phyloP scores from a whole-genome alignment of 2,888 invertebrate genomes.

The Standfussiana lucernea region DNA sequence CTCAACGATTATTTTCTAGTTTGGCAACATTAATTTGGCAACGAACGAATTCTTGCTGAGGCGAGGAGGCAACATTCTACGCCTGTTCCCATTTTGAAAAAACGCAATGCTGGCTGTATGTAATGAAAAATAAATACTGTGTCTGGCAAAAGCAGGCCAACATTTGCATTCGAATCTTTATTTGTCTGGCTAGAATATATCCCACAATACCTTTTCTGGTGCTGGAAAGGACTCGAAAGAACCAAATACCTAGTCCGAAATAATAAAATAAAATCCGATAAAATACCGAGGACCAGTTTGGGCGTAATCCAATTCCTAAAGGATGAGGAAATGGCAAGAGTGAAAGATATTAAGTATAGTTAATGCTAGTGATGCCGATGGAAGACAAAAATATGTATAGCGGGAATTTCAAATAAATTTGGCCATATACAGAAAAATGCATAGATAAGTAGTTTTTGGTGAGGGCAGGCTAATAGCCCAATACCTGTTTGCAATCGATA shows the following conservation, averaged over 20 bases:
- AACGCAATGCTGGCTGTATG: no score
- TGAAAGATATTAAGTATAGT: not conserved
- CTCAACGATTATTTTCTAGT: constrained; percentile 40
- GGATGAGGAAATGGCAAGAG: not conserved
- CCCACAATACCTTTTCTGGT: not conserved
- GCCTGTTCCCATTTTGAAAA: constrained; percentile 11
- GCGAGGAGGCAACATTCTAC: not conserved
- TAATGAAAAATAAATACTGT: not conserved
- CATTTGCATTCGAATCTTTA: not conserved
- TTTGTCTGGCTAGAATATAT: not conserved
- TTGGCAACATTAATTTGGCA: constrained; percentile 51
- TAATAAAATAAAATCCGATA: not conserved
- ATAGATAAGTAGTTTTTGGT: not conserved
- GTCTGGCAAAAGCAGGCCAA: not conserved
- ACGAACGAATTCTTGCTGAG: constrained; percentile 28
- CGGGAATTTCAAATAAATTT: not conserved
- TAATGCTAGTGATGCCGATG: not conserved
- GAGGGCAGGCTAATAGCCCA: not conserved
- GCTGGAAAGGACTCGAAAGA: not conserved
- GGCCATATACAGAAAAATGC: no score
- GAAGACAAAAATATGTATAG: not conserved
- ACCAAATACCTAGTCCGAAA: not conserved
- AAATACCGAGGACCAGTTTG: not conserved
- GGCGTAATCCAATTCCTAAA: not conserved
- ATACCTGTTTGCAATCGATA: not conserved